Evolutionary conservation across 2,113 vertebrate genomes (phyloP), one percentile per base, ranked within the genome.

Genomic region (Percina caprodes): DNA sequence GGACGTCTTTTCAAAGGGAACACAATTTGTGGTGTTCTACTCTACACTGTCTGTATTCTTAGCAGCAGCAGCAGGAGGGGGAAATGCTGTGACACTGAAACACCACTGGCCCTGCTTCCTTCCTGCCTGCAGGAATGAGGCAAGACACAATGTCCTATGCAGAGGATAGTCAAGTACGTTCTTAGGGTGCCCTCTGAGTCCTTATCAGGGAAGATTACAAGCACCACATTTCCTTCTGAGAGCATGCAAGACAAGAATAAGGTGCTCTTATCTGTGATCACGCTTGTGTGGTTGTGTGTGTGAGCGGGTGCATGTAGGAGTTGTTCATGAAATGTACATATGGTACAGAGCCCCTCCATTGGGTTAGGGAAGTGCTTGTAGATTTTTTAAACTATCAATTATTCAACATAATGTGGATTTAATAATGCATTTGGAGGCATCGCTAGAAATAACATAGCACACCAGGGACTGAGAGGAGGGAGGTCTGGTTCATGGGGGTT

Each of bases 401-500:
- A 94, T 94, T 93, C 88, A 94, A 23, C 82, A 79, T 92, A 92
- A 93, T 89, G 89, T 93, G 90, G 91, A 92, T 93, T 94, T 92
- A 93, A 93, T 93, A 93, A 94, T 93, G 94, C 92, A 94, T 93
- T 84, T 23, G 45, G 90, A 91, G 85, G 91, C 91, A 87, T 77
- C 18, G 87, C 91, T 92, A 86, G 90, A 93, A 92, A 93, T 92
- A 93, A 94, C 90, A 93, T 82, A 58, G 82, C 87, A 88, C 90
- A 87, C 92, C 46, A 42, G 92, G 91, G 88, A 89, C 68, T 1
- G 49, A 35, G 84, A 82, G 80, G 81, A 83, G 84, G 88, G 84
- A 48, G 89, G 89, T 87, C 86, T 87, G 77, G 86, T 90, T 92
- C 86, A 87, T 6, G 76, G 80, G 78, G 83, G 90, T 92, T 86